Base-by-base conservation (phyloP, 2,888 invertebrate species). In the Drosophila prolongata region DNA sequence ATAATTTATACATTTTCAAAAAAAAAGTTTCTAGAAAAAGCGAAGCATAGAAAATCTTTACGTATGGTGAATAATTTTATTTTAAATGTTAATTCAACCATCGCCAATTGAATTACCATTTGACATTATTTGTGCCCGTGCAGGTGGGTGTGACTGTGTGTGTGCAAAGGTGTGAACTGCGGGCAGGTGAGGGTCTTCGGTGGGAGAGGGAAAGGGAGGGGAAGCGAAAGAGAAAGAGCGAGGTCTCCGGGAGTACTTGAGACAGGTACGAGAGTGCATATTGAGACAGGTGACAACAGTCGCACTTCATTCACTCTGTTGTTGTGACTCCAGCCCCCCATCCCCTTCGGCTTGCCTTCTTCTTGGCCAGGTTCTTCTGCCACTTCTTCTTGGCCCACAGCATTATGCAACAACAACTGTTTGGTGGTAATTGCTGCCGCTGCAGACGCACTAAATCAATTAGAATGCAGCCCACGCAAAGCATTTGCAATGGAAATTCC, bases 231-330 rank as follows among this genome's bases (percentile, higher is more conserved):
- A 55, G 43, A 19, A 54, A 6, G 30, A 34, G 53, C 34, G 44
- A 47, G 65, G 65, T 64, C 43, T 72, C 35, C 49, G 59, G 66
- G 64, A 70, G 75, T 79, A 87, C 83, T 84, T 87, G 83, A 83
- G 83, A 84, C 83, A 87, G 82, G 71, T 76, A 76, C 76, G 80
- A 87, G 83, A 87, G 83, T 79, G 68, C 83, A 84, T 79, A 84
- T 84, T 84, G 87, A 86, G 80, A 86, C 87, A 82, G 87, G 81
- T 88, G 88, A 73, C 76, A 87, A 78, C 78, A 74, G 80, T 73
- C 64, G 65, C 79, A 71, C 84, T 75, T 58, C 65, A 74, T 76
- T 75, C 78, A 75, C 54, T 66, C 34, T 66, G 30, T 54, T 73
- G 53, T 46, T 60, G 49, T 59, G 49, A 43, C 55, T 56, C 43